phyloP scores from a whole-genome alignment of 2,113 vertebrate species.

The Jaculus jaculus region DNA sequence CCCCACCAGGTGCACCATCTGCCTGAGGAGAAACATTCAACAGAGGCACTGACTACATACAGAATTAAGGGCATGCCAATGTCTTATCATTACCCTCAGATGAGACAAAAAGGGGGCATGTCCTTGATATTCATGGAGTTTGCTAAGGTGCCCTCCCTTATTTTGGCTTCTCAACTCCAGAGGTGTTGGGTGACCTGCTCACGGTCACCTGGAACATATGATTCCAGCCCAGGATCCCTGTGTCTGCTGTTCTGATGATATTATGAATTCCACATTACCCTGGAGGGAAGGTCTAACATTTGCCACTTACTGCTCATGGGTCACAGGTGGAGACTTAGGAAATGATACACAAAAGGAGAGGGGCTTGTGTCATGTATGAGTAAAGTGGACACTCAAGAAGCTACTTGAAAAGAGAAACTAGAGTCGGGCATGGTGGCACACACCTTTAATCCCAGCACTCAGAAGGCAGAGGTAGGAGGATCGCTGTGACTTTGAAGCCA shows the following conservation, averaged over 20 bases:
- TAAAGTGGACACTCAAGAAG: neutral
- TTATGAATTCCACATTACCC: neutral
- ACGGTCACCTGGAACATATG: neutral
- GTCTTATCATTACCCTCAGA: neutral
- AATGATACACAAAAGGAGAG: fast-evolving
- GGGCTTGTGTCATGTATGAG: neutral
- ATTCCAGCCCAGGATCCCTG: neutral
- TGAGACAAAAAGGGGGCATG: neutral
- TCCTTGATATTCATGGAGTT: neutral
- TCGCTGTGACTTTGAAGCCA: too few relatives aligned
- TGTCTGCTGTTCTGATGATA: neutral
- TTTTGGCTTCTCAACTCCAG: neutral
- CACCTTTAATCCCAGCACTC: too few relatives aligned
- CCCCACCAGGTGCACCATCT: neutral
- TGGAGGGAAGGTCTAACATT: neutral
- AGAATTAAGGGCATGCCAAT: neutral
- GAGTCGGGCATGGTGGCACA: too few relatives aligned
- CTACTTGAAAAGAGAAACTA: neutral
- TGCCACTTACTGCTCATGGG: neutral
- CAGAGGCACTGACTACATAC: neutral
- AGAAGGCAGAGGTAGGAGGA: too few relatives aligned
- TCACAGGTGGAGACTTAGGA: neutral
- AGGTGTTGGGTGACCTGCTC: neutral
- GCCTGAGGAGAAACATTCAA: neutral
- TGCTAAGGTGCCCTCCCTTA: neutral